phyloP scores from a whole-genome alignment of 2,797 vertebrate species.

The Sebastes iracundus region DNA sequence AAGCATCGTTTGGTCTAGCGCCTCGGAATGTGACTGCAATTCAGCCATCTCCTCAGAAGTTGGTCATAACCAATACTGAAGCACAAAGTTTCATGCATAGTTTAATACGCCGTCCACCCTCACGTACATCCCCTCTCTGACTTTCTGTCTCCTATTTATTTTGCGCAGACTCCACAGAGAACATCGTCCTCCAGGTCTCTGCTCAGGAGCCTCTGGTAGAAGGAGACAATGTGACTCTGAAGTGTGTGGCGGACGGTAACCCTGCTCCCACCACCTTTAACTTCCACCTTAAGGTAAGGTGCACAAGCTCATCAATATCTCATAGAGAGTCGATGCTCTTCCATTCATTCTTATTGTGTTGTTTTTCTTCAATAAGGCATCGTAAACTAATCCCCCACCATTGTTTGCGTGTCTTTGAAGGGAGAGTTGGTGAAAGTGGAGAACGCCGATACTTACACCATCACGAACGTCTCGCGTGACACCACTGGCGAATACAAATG shows the following conservation, averaged over 20 bases:
- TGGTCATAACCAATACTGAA: conserved; percentile 39
- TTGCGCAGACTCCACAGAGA: conserved; percentile 93
- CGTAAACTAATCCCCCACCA: not conserved
- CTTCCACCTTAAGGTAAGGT: conserved; percentile 90
- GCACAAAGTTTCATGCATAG: conserved; percentile 27
- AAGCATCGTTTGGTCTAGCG: conserved; percentile 62
- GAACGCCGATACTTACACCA: conserved; percentile 80
- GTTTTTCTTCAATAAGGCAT: not conserved
- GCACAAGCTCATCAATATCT: conserved; percentile 37
- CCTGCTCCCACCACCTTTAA: conserved; percentile 91
- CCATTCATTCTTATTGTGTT: not conserved
- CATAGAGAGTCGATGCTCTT: not conserved
- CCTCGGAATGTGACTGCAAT: conserved; percentile 60
- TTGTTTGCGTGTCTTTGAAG: conserved; percentile 71
- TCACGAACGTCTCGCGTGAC: conserved; percentile 86
- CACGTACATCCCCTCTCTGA: not conserved
- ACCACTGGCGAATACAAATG: conserved; percentile 92
- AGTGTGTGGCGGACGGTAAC: conserved; percentile 94
- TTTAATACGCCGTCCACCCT: not conserved
- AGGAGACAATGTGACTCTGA: conserved; percentile 92
- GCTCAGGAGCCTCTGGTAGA: conserved; percentile 86
- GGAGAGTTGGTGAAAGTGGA: conserved; percentile 85
- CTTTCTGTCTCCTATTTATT: conserved; percentile 22
- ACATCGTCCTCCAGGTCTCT: conserved; percentile 87
- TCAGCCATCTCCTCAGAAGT: conserved; percentile 50